Evolutionary conservation across 2,888 invertebrate species (phyloP).

Genomic region (Auanema sp.): DNA sequence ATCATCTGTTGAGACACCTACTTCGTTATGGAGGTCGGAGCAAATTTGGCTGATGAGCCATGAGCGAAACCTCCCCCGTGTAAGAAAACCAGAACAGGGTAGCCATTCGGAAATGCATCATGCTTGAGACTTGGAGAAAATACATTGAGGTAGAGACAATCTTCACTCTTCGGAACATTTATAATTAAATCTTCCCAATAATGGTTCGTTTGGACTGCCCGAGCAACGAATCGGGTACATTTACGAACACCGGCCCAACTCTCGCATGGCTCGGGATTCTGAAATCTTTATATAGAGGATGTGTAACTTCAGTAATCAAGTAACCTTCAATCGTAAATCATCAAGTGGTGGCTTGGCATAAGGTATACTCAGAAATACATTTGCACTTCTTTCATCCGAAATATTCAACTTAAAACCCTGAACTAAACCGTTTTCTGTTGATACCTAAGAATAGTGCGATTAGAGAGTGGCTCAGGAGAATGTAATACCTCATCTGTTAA

Average conservation of each 20-base stretch:
- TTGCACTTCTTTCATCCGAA: slow-evolving; percentile 35
- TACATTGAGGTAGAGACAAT: slow-evolving; percentile 48
- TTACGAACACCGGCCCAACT: slow-evolving; percentile 37
- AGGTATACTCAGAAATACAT: slow-evolving; percentile 54
- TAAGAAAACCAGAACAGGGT: slow-evolving; percentile 50
- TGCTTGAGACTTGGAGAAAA: slow-evolving; percentile 37
- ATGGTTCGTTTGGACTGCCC: slow-evolving; percentile 41
- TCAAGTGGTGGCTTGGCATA: slow-evolving; percentile 59
- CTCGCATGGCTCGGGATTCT: slow-evolving; percentile 37
- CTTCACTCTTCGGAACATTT: slow-evolving; percentile 36
- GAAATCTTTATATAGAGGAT: not conserved
- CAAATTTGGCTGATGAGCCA: slow-evolving; percentile 38
- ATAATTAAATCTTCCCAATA: slow-evolving; percentile 26
- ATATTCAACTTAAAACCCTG: slow-evolving; percentile 42
- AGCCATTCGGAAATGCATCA: slow-evolving; percentile 20
- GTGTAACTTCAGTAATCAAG: not conserved
- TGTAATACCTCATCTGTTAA: not conserved
- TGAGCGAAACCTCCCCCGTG: slow-evolving; percentile 50
- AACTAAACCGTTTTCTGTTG: slow-evolving; percentile 40
- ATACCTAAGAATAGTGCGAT: no score
- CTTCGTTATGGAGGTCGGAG: slow-evolving; percentile 30
- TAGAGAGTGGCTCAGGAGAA: slow-evolving; percentile 2
- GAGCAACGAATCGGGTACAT: slow-evolving; percentile 45
- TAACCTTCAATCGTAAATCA: slow-evolving; percentile 49
- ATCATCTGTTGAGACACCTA: not conserved